A percentile compares a stretch with the other conserved stretches of the same genome.
These are phyloP conservation scores for Mechanitis messenoides DNA, from an alignment of 2,888 invertebrate species.

Conservation along the genomic window DNA sequence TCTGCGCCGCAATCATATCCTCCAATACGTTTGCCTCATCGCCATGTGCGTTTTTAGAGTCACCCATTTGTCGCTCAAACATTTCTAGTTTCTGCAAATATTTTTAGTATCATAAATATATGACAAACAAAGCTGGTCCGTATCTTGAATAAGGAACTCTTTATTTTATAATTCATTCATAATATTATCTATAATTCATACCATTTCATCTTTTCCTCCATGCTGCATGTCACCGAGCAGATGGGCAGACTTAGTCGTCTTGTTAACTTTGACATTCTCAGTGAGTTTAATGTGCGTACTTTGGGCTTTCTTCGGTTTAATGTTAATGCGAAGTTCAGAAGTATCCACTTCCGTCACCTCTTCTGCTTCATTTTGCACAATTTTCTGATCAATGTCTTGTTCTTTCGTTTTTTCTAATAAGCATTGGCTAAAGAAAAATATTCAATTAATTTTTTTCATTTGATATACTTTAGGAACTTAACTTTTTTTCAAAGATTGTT, in stretches of 20 bases:
- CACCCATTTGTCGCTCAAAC: conserved; percentile 65
- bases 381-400: conserved; percentile 27
- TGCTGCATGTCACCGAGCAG: conserved; percentile 48
- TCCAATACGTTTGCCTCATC: conserved; percentile 40
- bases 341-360: conserved; percentile 37
- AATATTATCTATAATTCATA: conserved; percentile 27
- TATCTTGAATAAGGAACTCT: too few species aligned
- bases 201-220: conserved; percentile 41
- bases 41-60: conserved; percentile 45
- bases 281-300: conserved; percentile 53
- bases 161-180: too few species aligned
- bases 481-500: background rate
- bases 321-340: conserved; percentile 40
- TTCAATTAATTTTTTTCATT: background rate
- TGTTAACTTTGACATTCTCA: conserved; percentile 46
- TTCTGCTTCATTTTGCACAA: conserved; percentile 33
- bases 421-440: conserved; percentile 34
- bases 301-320: conserved; percentile 57
- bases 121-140: too few species aligned
- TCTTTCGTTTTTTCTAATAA: conserved; percentile 27
- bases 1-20: conserved; percentile 41
- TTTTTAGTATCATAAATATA: background rate
- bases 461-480: background rate
- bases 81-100: conserved; percentile 55
- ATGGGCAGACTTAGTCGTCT: conserved; percentile 64